phyloP scores from a whole-genome alignment of 2,797 vertebrate species.

The Sebastes wilsoni region DNA sequence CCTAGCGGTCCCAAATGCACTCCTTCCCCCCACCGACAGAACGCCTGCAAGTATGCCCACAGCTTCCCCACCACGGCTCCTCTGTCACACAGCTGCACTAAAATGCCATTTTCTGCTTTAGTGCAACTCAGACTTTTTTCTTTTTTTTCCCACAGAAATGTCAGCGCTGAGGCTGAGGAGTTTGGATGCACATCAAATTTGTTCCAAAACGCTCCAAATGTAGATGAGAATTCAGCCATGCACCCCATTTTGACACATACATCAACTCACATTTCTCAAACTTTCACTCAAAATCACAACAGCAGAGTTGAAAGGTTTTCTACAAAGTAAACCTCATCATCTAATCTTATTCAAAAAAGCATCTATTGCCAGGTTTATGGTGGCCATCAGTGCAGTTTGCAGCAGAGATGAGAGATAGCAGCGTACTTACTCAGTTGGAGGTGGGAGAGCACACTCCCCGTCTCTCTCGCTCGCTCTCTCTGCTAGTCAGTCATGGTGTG shows the following conservation, averaged over 20 bases:
- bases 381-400: constrained; percentile 18
- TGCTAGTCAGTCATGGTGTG: constrained; percentile 82
- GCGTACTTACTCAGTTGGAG: constrained; percentile 84
- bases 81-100: constrained; percentile 58
- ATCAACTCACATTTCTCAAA: constrained; percentile 35
- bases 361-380: neutral
- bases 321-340: neutral
- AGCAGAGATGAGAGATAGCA: constrained; percentile 42
- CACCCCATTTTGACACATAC: constrained; percentile 16
- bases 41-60: constrained; percentile 66
- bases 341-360: neutral
- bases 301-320: constrained; percentile 1
- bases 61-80: constrained; percentile 56
- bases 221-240: neutral
- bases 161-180: constrained; percentile 23
- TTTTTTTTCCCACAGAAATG: constrained; percentile 33
- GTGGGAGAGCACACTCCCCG: constrained; percentile 77
- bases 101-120: constrained; percentile 67
- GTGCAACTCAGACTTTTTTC: constrained; percentile 43
- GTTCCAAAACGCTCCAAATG: neutral
- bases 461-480: constrained; percentile 61
- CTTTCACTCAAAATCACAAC: constrained; percentile 35
- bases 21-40: constrained; percentile 69
- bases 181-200: constrained; percentile 21
- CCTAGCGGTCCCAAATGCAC: constrained; percentile 84